Evolutionary conservation across 2,113 vertebrate species (phyloP).

Genomic region (Elanoides forficatus): DNA sequence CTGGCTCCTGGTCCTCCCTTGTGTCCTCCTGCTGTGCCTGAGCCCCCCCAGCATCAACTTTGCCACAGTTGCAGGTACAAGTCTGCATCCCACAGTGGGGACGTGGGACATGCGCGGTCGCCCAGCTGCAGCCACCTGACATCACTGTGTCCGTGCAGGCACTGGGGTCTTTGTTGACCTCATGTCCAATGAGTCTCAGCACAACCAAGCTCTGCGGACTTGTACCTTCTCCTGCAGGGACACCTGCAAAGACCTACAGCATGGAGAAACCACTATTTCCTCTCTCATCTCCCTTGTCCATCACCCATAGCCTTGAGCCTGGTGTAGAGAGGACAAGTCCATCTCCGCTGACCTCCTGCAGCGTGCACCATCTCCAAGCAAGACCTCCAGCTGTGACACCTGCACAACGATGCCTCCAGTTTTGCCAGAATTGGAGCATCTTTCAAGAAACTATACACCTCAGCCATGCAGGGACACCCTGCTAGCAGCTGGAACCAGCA

Average conservation of each 20-base stretch:
- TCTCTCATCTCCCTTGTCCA: not conserved
- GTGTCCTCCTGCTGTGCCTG: not conserved
- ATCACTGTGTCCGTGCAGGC: not conserved
- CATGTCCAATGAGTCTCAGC: not conserved
- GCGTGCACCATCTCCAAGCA: rapidly evolving
- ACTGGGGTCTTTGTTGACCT: not conserved
- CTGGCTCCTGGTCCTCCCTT: not conserved
- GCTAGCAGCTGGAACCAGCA: not conserved
- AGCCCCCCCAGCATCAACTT: not conserved
- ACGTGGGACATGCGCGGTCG: rapidly evolving
- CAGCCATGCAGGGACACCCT: not conserved
- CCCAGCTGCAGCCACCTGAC: not conserved
- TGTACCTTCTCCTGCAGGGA: not conserved
- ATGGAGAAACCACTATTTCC: not conserved
- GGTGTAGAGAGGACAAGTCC: not conserved
- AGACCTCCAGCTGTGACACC: not conserved
- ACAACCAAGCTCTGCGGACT: not conserved
- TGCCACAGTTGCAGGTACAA: not conserved
- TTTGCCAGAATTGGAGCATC: not conserved
- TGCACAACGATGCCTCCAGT: not conserved
- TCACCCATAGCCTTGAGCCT: not conserved
- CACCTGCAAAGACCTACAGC: not conserved
- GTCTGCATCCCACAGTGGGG: not conserved
- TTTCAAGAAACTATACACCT: not conserved
- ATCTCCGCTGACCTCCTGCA: not conserved